Percentiles rank a stretch among this genome's conserved stretches.
These are phyloP conservation scores for Alouatta palliata DNA, from an alignment of 2,113 vertebrate species.

Conservation along the genomic window DNA sequence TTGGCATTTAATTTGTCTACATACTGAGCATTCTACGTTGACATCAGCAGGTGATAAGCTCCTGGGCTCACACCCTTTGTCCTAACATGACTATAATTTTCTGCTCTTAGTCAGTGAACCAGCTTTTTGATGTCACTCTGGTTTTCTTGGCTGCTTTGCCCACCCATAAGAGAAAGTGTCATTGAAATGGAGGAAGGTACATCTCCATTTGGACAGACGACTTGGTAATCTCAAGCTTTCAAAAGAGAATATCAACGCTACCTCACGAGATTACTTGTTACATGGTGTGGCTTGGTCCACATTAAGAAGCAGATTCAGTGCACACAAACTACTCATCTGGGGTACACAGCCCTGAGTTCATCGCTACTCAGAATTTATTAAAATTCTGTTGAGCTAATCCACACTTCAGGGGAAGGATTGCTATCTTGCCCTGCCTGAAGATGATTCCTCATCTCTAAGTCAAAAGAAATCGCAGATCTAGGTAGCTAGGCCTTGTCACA, in stretches of 20 bases:
- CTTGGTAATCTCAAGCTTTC: background rate
- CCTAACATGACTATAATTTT: background rate
- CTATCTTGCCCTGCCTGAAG: background rate
- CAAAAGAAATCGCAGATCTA: background rate
- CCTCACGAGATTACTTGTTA: background rate
- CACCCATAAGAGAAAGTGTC: background rate
- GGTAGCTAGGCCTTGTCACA: background rate
- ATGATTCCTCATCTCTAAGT: background rate
- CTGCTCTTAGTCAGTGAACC: background rate
- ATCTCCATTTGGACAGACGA: background rate
- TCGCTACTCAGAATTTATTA: too few species aligned
- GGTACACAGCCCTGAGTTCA: background rate
- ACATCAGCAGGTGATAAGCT: accelerated
- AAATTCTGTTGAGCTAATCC: background rate
- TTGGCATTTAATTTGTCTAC: background rate
- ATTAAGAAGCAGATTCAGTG: background rate
- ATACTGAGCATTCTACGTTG: background rate
- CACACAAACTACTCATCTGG: background rate
- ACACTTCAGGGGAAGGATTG: background rate
- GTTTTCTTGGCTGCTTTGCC: background rate
- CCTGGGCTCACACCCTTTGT: background rate
- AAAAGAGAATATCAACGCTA: background rate
- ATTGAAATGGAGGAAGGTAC: background rate
- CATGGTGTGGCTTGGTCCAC: accelerated
- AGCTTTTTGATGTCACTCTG: background rate